Evolutionary conservation across 2,888 invertebrate genomes (phyloP).

Genomic region (Diarsia mendica): DNA sequence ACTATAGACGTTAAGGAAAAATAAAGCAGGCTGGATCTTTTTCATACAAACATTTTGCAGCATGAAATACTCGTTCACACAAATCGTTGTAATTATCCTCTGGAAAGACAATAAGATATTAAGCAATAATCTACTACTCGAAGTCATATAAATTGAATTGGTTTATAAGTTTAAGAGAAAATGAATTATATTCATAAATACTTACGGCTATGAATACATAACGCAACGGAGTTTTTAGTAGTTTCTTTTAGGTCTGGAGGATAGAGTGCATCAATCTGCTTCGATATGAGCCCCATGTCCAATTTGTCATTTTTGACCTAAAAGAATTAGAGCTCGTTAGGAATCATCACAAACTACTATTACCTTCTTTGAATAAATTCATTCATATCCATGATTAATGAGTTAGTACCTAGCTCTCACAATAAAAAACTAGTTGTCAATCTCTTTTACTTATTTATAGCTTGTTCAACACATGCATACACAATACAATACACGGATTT

Average conservation of each 20-base stretch:
- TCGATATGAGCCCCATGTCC: slow-evolving; percentile 77
- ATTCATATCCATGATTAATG: too few relatives aligned
- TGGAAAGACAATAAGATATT: slow-evolving; percentile 71
- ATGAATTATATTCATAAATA: slow-evolving; percentile 39
- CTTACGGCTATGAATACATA: slow-evolving; percentile 82
- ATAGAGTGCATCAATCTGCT: slow-evolving; percentile 83
- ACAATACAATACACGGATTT: background rate
- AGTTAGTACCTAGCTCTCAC: too few relatives aligned
- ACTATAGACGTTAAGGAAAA: slow-evolving; percentile 73
- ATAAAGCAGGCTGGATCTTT: slow-evolving; percentile 81
- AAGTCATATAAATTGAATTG: background rate
- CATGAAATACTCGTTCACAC: slow-evolving; percentile 81
- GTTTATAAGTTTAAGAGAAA: background rate
- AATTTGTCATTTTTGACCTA: slow-evolving; percentile 82
- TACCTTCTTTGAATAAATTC: background rate
- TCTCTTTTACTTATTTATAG: too few relatives aligned
- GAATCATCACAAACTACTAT: background rate
- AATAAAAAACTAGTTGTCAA: too few relatives aligned
- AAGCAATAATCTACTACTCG: background rate
- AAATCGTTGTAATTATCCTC: slow-evolving; percentile 81
- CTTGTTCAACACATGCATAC: background rate
- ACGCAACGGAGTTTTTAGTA: slow-evolving; percentile 73
- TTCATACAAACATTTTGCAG: slow-evolving; percentile 83
- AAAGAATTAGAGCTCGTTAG: slow-evolving; percentile 13
- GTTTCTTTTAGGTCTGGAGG: slow-evolving; percentile 79